phyloP scores from a whole-genome alignment of 2,888 invertebrate genomes.

The Eristalis intricaria region DNA sequence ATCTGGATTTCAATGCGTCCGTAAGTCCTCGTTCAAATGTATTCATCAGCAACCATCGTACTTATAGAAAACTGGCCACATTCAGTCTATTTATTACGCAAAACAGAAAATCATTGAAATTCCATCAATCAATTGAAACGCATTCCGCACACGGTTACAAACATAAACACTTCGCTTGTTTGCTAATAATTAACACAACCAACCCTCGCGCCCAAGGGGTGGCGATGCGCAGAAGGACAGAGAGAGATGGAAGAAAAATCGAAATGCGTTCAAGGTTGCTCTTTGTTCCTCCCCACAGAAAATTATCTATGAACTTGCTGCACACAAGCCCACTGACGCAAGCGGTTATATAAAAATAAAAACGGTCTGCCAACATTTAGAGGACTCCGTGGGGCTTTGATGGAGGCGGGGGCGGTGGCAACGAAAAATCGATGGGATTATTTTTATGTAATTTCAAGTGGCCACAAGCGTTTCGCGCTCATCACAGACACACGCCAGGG shows the following conservation, averaged over 20 bases:
- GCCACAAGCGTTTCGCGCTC: neutral
- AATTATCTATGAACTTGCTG: conserved; percentile 27
- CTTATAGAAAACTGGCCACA: too few relatives aligned
- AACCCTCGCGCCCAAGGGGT: neutral
- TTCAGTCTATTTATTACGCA: neutral
- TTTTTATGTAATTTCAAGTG: conserved; percentile 54
- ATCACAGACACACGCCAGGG: neutral
- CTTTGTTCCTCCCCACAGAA: conserved; percentile 24
- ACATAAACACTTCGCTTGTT: neutral
- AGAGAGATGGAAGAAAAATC: conserved; percentile 41
- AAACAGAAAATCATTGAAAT: neutral
- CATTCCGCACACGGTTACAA: neutral
- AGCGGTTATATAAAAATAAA: neutral
- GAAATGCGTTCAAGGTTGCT: conserved; percentile 64
- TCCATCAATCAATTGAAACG: neutral
- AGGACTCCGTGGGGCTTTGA: neutral
- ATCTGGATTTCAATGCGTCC: too few relatives aligned
- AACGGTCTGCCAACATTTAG: conserved; percentile 10
- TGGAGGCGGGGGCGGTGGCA: neutral
- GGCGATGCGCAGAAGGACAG: neutral
- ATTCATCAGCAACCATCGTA: too few relatives aligned
- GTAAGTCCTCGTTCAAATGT: too few relatives aligned
- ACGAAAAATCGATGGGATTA: conserved; percentile 59
- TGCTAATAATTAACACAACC: neutral
- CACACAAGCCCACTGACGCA: neutral